Base-by-base conservation (phyloP, 2,797 vertebrate species). In the Peromyscus nudipes region DNA sequence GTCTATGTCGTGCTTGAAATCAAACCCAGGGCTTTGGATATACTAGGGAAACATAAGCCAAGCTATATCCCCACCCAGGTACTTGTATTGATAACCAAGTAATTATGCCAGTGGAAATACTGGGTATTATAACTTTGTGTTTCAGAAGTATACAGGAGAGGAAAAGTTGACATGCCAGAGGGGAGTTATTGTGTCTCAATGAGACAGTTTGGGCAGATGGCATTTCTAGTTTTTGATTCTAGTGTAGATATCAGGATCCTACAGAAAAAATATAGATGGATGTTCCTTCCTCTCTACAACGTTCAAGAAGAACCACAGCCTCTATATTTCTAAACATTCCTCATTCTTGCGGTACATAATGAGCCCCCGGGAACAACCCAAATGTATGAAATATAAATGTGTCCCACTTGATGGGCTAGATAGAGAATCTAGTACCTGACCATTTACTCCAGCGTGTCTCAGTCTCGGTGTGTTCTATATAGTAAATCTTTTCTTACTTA, bases 21-120 rank as follows among this genome's bases (percentile, higher is more conserved):
- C 25, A 71, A 60, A 88, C 86, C 17, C n/a, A 75, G 27, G 6
- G 52, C n/a, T 75, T 60, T 73, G 25, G 25, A 25, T 60, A 57
- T 57, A 12, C 37, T 75, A 57, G 25, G 7, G 9, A 88, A 60
- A 21, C 6, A 88, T 21, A 40, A 75, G 29, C 25, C 57, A 40
- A 60, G n/a, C 2, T 60, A 13, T 75, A 55, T 43, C 4, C 17
- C 52, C 37, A 57, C 13, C 17, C 6, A 27, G 4, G 75, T 92
- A 4, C 16, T 92, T 84, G 73, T 80, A 97, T 95, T 95, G 49
- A 92, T 93, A 92, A 89, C 60, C 6, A 93, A 92, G n/a, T 75
- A 86, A 76, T 37, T 65, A 37, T 89, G 84, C 75, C 9, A 64
- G 0, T 85, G 9, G 6, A 64, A 2, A 76, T 21, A 57, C 19